Evolutionary conservation across 2,797 vertebrate genomes (phyloP), one percentile per base, ranked within the genome.

Genomic region (Eutrigla gurnardus): DNA sequence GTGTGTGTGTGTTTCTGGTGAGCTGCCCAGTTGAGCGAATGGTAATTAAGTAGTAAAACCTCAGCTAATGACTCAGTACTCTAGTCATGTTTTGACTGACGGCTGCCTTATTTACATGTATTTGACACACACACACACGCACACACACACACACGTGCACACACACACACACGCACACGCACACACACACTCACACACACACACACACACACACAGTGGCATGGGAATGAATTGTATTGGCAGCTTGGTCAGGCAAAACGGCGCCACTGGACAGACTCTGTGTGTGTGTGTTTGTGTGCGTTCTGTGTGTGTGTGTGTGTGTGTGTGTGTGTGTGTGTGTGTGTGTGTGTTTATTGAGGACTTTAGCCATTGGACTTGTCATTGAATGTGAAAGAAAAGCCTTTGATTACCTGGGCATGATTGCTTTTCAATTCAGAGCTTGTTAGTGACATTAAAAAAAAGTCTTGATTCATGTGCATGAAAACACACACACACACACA

Each of bases 51-150:
- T 88, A 84, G 90, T 90, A 84, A 88, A 91, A 85, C 70, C 64
- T 73, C n/a, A 7, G 65, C 83, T 88, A 81, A 84, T 83, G 83
- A 79, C 84, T 91, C 88, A 79, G 90, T 80, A 88, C 87, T 81
- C 83, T 68, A 40, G 87, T 91, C 91, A 89, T 90, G 92, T 90
- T 91, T 91, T 90, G 86, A 90, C 89, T 88, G 85, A 89, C 89
- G 86, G 67, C 81, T 85, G 82, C 86, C 78, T 88, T 85, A 89
- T 91, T 91, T 90, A 84, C 80, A 86, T 84, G 85, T 78, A 79
- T 73, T 83, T 73, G 88, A 75, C 75, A 40, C 80, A 4, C 50
- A 33, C 25, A 63, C 70, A 76, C 74, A 61, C 52, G 57, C 70
- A 73, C 71, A 66, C 40, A 70, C 64, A 54, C 54, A 54, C 66